A percentile compares a stretch with the other conserved stretches of the same genome.
These are phyloP conservation scores for Phyllopteryx taeniolatus DNA, from an alignment of 2,113 vertebrate genomes.

Conservation along the genomic window DNA sequence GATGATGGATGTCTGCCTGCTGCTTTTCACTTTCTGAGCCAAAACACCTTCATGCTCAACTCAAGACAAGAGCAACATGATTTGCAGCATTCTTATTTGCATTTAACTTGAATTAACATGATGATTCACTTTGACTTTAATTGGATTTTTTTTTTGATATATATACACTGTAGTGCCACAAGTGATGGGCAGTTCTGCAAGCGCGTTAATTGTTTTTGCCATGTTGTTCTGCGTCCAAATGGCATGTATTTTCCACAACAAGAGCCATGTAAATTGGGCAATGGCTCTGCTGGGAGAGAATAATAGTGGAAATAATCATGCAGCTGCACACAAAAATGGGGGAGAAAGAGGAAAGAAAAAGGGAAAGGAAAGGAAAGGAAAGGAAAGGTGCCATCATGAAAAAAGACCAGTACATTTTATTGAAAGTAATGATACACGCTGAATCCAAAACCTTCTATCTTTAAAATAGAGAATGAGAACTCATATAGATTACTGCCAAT, in stretches of 20 bases:
- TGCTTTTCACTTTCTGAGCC: constrained; percentile 6
- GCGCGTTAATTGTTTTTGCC: constrained; percentile 36
- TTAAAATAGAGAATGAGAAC: no score
- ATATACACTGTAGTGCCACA: constrained; percentile 8
- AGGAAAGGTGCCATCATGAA: neutral
- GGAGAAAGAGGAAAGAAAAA: constrained; percentile 12
- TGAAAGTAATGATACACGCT: no score
- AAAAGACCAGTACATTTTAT: no score
- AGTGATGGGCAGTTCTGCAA: constrained; percentile 31
- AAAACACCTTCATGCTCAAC: neutral
- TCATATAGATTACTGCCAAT: no score
- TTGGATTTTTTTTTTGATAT: neutral
- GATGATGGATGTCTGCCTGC: constrained; percentile 29
- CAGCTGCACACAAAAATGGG: constrained; percentile 44
- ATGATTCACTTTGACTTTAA: neutral
- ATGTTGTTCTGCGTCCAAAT: constrained; percentile 49
- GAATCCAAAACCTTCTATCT: no score
- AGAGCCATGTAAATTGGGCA: constrained; percentile 62
- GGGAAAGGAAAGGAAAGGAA: neutral
- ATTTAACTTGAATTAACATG: neutral
- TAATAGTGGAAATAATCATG: constrained; percentile 57
- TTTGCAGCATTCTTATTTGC: neutral
- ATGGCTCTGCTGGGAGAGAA: constrained; percentile 42
- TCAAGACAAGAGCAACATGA: neutral
- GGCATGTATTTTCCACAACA: constrained; percentile 56